Conservation (phyloP, 2,113 vertebrate genomes). For the crab-eating macaque (Macaca fascicularis) region T2T-MFA8v1.1 NC_088380.1:92110001-92110500, state of each 20-base stretch:
- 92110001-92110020: conserved; percentile 46
- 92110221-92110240: conserved; percentile 48
- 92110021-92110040: conserved; percentile 6
- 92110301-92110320: neutral
- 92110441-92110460: neutral
- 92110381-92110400: neutral
- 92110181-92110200: neutral
- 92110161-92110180: conserved; percentile 31
- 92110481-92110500: neutral
- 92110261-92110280: neutral
- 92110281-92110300: neutral
- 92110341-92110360: neutral
- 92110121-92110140: conserved; percentile 33
- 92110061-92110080: conserved; percentile 49
- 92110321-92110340: neutral
- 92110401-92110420: neutral
- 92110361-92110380: neutral
- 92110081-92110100: conserved; percentile 62
- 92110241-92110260: conserved; percentile 9
- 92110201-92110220: neutral
- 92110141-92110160: neutral
- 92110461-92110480: neutral
- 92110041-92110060: conserved; percentile 52
- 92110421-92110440: neutral
- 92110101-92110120: conserved; percentile 59